These are phyloP conservation scores for Pseudomugil gertrudae DNA, from an alignment of 2,797 vertebrate species.

Conservation along the genomic window DNA sequence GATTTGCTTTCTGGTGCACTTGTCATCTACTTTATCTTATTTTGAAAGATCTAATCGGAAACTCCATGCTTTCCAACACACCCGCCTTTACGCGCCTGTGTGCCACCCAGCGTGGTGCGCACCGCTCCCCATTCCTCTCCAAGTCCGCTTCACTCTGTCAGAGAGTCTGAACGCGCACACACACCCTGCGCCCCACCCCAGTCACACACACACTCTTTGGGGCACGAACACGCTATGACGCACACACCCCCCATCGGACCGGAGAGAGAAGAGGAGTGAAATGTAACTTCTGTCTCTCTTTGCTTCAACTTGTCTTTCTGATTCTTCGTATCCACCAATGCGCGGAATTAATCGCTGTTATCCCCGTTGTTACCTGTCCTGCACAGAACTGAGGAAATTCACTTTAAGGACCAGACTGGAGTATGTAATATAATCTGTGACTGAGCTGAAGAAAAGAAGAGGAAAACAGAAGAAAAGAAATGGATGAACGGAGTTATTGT, in stretches of 20 bases:
- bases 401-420: slow-evolving; percentile 51
- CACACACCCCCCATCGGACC: slow-evolving; percentile 24
- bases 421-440: slow-evolving; percentile 53
- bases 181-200: background rate
- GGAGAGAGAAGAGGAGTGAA: background rate
- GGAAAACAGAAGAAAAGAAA: slow-evolving; percentile 22
- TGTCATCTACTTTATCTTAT: slow-evolving; percentile 20
- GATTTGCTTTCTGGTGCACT: background rate
- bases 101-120: slow-evolving; percentile 52
- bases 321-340: slow-evolving; percentile 43
- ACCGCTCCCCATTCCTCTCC: slow-evolving; percentile 57
- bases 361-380: background rate
- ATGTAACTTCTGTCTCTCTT: slow-evolving; percentile 43
- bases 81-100: slow-evolving; percentile 33
- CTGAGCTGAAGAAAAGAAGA: slow-evolving; percentile 24
- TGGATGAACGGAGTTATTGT: slow-evolving; percentile 66
- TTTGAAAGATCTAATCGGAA: slow-evolving; percentile 55
- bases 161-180: slow-evolving; percentile 48
- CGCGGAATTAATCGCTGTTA: slow-evolving; percentile 45
- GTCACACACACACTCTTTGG: slow-evolving; percentile 3
- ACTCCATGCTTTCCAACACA: accelerated
- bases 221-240: slow-evolving; percentile 20
- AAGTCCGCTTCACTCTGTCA: slow-evolving; percentile 58
- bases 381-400: slow-evolving; percentile 33
- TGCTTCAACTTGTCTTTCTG: slow-evolving; percentile 21